Conservation (phyloP, 2,113 vertebrate genomes). For the Bubalus kerabau region DNA sequence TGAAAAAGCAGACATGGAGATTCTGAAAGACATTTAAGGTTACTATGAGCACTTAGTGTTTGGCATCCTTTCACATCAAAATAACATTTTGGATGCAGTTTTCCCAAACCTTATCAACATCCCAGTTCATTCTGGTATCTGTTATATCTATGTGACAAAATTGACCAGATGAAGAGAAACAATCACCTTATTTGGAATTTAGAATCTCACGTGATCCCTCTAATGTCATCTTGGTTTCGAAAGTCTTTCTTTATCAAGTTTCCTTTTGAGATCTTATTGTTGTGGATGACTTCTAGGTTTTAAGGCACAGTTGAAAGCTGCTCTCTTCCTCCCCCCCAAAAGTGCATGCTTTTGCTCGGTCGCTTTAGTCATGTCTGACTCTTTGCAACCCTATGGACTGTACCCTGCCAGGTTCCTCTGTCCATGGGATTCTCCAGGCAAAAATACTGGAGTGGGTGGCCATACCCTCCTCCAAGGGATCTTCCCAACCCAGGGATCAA, state of each 20-base stretch:
- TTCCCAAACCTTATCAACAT: not conserved
- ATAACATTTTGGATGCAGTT: not conserved
- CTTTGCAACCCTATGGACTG: not conserved
- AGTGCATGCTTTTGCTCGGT: not conserved
- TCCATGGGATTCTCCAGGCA: not conserved
- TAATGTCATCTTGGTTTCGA: not conserved
- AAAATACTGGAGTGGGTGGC: not conserved
- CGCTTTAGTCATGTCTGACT: not conserved
- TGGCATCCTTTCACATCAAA: not conserved
- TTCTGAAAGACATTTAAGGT: not conserved
- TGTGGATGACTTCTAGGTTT: not conserved
- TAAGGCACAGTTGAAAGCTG: not conserved
- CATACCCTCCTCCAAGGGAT: not conserved
- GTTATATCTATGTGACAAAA: not conserved
- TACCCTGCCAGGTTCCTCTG: not conserved
- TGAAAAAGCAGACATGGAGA: not conserved
- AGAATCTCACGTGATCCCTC: not conserved
- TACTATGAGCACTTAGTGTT: not conserved
- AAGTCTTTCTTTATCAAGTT: not conserved
- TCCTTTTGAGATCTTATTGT: not conserved
- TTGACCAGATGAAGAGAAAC: not conserved
- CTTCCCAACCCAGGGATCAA: not conserved
- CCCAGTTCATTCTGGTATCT: not conserved
- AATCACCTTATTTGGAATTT: not conserved
- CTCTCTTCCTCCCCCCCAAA: not conserved